phyloP scores from a whole-genome alignment of 2,113 vertebrate species.

The Eidolon helvum region DNA sequence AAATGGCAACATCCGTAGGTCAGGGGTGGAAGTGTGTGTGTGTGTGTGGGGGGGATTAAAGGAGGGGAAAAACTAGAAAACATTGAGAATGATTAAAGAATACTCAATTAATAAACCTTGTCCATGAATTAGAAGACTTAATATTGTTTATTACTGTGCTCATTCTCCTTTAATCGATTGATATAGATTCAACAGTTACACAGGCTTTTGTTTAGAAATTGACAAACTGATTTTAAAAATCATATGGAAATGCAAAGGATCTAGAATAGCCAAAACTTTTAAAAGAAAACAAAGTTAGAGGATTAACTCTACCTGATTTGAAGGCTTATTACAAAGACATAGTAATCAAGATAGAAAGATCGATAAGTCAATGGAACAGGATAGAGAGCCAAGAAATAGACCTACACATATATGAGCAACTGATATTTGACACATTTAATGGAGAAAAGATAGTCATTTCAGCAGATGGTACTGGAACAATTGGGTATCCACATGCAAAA shows the following conservation, averaged over 20 bases:
- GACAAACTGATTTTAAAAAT: slow-evolving; percentile 20
- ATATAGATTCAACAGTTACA: background rate
- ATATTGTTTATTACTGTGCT: background rate
- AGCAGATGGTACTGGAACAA: background rate
- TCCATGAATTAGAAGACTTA: background rate
- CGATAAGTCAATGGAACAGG: background rate
- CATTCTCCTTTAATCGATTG: background rate
- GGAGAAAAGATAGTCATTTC: background rate
- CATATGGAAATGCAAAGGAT: background rate
- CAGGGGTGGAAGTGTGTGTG: too few relatives aligned
- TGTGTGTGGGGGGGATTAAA: too few relatives aligned
- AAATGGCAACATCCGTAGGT: too few relatives aligned
- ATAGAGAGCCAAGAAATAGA: background rate
- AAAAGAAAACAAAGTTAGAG: background rate
- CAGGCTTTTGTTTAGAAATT: background rate
- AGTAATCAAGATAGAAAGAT: background rate
- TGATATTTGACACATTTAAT: background rate
- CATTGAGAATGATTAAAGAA: background rate
- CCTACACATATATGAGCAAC: background rate
- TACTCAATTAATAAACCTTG: background rate
- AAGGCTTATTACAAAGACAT: background rate
- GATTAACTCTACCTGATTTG: background rate
- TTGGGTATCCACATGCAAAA: background rate
- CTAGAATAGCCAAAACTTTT: background rate
- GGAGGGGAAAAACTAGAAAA: background rate